Evolutionary conservation across 2,797 vertebrate species (phyloP).

Genomic region (Semotilus atromaculatus): DNA sequence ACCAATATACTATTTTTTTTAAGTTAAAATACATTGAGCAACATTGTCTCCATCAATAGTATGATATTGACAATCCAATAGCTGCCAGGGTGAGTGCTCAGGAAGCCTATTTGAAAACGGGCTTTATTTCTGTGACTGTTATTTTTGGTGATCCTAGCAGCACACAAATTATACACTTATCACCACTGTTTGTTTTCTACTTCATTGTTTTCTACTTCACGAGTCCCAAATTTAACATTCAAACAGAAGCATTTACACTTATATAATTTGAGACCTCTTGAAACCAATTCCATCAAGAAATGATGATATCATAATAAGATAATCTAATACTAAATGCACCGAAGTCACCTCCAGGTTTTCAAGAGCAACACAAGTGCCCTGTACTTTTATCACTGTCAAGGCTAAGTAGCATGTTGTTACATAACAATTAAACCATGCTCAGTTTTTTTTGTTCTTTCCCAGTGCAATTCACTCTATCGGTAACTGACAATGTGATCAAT

Average conservation of each 20-base stretch:
- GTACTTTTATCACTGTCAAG: background rate
- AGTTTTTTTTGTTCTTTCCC: background rate
- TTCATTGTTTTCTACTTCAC: too few relatives aligned
- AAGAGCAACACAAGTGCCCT: background rate
- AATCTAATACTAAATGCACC: background rate
- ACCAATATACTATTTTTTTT: background rate
- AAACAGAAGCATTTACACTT: conserved; percentile 4
- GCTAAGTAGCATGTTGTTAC: background rate
- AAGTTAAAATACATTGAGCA: background rate
- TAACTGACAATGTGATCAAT: conserved; percentile 16
- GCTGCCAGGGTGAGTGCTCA: background rate
- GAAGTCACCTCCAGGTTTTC: background rate
- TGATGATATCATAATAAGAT: conserved; percentile 5
- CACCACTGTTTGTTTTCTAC: background rate
- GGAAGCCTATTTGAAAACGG: too few relatives aligned
- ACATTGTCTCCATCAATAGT: background rate
- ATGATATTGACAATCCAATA: background rate
- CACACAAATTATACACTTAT: background rate
- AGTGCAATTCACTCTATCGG: background rate
- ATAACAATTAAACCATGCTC: background rate
- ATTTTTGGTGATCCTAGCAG: background rate
- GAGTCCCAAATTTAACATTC: background rate
- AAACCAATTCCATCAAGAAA: conserved; percentile 2
- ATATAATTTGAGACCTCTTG: background rate
- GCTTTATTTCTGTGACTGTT: background rate